Evolutionary conservation across 2,888 invertebrate species (phyloP), one percentile per base, ranked within the genome.

Genomic region (Thera obeliscata): DNA sequence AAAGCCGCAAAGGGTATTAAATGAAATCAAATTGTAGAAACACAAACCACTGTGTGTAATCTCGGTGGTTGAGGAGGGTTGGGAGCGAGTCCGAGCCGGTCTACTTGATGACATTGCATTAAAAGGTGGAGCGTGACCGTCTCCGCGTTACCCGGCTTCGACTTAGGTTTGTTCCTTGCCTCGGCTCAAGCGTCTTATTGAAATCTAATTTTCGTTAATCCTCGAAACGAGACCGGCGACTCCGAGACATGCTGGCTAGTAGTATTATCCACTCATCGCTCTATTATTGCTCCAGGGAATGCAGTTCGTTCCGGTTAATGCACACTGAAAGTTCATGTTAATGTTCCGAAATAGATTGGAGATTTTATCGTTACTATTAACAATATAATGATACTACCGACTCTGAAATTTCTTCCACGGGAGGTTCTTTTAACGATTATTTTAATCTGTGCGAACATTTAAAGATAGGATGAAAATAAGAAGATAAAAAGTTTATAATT

Each of bases 161-260:
- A 83, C 85, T 87, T 85, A 85, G 88, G 86, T 88, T 87, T 87
- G 87, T 87, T 84, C 83, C 85, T 79, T 84, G 85, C 81, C 81
- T 80, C 85, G 87, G 79, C 84, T 87, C 89, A 88, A 89, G 84
- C 91, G 88, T 91, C 91, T 92, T 91, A 92, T 92, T 91, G 93
- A 91, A 93, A 93, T 92, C 89, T 90, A 91, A 92, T 93, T 92
- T 92, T 91, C 90, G 88, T 84, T 92, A 92, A 92, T 91, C 92
- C 90, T 77, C 78, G 73, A 81, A 85, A 87, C 87, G 85, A 87
- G 82, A 83, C 78, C 77, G 79, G 73, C 82, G 73, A 78, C 75
- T 77, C 78, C 75, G 78, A 83, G 82, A 83, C 84, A 84, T 85
- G 22, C 22, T 22, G 85, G 81, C 85, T 81, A 82, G 86, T 86